A percentile compares a stretch with the other conserved stretches of the same genome.
Evolutionary conservation across 2,113 vertebrate species (phyloP).

Genomic region (Vulpes lagopus): DNA sequence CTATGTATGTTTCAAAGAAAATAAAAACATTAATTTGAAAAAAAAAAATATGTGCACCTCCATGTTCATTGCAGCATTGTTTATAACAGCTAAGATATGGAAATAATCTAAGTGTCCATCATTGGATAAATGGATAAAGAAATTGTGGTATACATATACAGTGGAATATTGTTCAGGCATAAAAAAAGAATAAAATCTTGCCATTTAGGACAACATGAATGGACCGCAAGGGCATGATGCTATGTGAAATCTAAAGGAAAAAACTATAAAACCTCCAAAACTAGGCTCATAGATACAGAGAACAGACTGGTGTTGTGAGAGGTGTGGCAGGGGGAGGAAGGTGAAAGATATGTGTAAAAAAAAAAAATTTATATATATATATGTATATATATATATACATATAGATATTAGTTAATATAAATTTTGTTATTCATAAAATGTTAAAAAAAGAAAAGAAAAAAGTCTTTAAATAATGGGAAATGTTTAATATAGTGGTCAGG

Average conservation of each 20-base stretch:
- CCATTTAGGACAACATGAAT: not conserved
- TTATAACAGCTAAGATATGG: too few relatives aligned
- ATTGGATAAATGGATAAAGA: too few relatives aligned
- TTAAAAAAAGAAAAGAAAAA: not conserved
- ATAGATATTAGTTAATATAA: not conserved
- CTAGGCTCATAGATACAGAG: not conserved
- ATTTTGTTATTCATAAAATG: not conserved
- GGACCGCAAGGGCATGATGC: not conserved
- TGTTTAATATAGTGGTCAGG: not conserved
- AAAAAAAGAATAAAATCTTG: not conserved
- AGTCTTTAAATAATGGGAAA: not conserved
- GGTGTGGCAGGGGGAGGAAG: not conserved
- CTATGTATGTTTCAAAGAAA: too few relatives aligned
- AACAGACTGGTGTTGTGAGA: not conserved
- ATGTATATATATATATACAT: too few relatives aligned
- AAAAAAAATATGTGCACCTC: too few relatives aligned
- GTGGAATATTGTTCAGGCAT: not conserved
- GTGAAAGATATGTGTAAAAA: not conserved
- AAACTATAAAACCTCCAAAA: not conserved
- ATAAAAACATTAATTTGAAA: too few relatives aligned
- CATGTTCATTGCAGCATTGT: too few relatives aligned
- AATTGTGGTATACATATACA: too few relatives aligned
- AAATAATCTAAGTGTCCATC: too few relatives aligned
- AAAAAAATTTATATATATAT: too few relatives aligned
- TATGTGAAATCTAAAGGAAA: not conserved